phyloP scores from a whole-genome alignment of 2,113 vertebrate genomes.

The Pelodiscus sinensis region DNA sequence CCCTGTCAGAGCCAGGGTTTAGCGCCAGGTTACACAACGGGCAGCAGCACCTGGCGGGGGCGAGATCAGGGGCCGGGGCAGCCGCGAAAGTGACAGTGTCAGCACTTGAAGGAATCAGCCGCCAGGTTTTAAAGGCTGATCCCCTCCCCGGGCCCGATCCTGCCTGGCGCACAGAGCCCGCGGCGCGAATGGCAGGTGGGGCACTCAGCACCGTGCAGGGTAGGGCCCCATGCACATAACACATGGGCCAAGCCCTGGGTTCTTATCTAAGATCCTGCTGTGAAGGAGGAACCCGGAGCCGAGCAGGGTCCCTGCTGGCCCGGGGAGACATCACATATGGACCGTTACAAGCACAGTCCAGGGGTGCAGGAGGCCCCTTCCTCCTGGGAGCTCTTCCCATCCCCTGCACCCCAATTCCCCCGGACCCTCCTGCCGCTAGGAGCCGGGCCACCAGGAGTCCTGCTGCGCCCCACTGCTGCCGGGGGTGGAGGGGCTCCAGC shows the following conservation, averaged over 20 bases:
- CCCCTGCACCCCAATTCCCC: neutral
- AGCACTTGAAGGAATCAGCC: conserved; percentile 78
- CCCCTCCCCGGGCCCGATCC: rapidly evolving
- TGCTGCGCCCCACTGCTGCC: neutral
- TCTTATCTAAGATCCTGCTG: neutral
- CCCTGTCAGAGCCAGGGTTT: conserved; percentile 75
- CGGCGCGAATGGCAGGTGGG: neutral
- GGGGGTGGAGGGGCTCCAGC: neutral
- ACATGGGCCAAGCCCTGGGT: neutral
- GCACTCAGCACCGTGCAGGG: neutral
- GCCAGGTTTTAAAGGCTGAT: neutral
- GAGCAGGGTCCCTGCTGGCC: neutral
- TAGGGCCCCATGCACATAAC: neutral
- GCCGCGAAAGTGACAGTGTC: conserved; percentile 64
- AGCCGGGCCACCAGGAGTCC: neutral
- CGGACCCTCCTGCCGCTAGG: neutral
- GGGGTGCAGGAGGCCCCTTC: neutral
- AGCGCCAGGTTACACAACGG: conserved; percentile 75
- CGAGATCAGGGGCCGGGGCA: conserved; percentile 26
- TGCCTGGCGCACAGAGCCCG: neutral
- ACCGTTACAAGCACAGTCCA: neutral
- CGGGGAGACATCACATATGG: rapidly evolving
- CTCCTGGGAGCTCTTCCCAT: too few relatives aligned
- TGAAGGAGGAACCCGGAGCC: neutral
- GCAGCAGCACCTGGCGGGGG: conserved; percentile 27